Conservation (phyloP, 2,797 vertebrate genomes). For the Gadopsis marmoratus region DNA sequence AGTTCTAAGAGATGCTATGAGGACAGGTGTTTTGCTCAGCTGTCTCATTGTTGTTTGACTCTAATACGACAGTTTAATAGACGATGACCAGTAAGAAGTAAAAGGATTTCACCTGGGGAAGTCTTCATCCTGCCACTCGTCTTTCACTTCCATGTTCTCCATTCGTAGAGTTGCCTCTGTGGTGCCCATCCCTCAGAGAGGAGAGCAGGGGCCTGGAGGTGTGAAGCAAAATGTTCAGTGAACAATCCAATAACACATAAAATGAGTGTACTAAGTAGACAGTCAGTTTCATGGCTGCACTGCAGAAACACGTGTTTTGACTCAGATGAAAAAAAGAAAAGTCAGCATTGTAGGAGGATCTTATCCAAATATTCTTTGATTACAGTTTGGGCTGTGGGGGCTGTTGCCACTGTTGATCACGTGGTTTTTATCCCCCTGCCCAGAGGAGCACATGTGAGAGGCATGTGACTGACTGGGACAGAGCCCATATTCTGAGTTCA, state of each 20-base stretch:
- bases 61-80: background rate
- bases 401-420: constrained; percentile 61
- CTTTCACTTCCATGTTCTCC: constrained; percentile 92
- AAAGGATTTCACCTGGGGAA: constrained; percentile 89
- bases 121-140: constrained; percentile 95
- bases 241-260: background rate
- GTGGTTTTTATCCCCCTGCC: constrained; percentile 51
- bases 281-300: background rate
- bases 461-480: constrained; percentile 74
- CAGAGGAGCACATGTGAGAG: constrained; percentile 71
- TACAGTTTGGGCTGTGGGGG: constrained; percentile 20
- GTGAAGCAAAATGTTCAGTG: constrained; percentile 4
- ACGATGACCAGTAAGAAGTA: background rate
- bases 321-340: background rate
- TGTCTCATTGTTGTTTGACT: background rate
- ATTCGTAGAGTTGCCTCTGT: constrained; percentile 92
- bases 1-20: background rate
- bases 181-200: constrained; percentile 87
- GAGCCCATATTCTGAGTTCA: constrained; percentile 43
- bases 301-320: constrained; percentile 23
- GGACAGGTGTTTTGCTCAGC: background rate
- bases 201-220: constrained; percentile 59
- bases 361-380: constrained; percentile 34
- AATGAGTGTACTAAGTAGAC: background rate
- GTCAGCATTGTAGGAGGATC: constrained; percentile 18